These are phyloP conservation scores for Archips crataeganus DNA, from an alignment of 2,888 invertebrate genomes.

Conservation along the genomic window DNA sequence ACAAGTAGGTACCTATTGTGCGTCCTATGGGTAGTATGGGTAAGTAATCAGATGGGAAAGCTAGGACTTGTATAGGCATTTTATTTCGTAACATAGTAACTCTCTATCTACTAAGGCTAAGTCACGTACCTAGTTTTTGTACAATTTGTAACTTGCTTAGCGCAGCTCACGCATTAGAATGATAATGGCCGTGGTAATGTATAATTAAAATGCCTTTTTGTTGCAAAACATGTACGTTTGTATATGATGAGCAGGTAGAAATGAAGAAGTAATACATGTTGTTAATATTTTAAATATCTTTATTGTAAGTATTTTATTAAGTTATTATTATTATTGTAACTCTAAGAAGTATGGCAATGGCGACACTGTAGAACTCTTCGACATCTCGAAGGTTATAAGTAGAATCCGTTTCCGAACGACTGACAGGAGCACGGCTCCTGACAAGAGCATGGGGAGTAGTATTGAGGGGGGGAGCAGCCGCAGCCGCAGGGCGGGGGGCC, in stretches of 20 bases:
- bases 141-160: not conserved
- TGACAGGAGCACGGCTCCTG: constrained; percentile 43
- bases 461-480: constrained; percentile 25
- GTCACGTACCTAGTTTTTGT: not conserved
- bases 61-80: not conserved
- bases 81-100: not conserved
- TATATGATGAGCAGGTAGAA: not conserved
- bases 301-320: not conserved
- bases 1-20: too few relatives aligned
- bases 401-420: constrained; percentile 50
- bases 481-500: constrained; percentile 49
- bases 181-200: not conserved
- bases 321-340: not conserved
- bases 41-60: too few relatives aligned
- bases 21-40: too few relatives aligned
- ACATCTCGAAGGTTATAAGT: constrained; percentile 48
- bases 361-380: constrained; percentile 10
- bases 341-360: not conserved
- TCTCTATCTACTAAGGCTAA: not conserved
- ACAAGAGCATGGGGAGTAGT: constrained; percentile 41
- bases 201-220: not conserved
- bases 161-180: not conserved
- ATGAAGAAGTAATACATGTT: not conserved
- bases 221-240: not conserved
- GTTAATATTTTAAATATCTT: constrained; percentile 1